Percentiles rank a stretch among this genome's conserved stretches.
These are phyloP conservation scores for Leptinotarsa texana DNA, from an alignment of 1,140 invertebrate species.

Conservation along the genomic window DNA sequence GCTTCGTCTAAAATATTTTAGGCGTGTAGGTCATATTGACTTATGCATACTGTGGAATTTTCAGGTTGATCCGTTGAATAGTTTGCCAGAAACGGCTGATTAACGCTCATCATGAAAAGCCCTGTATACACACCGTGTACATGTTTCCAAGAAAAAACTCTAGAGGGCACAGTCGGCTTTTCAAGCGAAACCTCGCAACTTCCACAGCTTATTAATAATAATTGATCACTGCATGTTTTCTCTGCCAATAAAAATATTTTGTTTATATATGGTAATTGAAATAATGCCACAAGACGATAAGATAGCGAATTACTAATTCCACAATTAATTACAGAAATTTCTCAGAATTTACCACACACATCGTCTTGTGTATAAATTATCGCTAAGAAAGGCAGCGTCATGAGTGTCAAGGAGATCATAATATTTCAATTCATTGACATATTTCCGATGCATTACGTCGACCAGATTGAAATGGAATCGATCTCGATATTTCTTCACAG, in stretches of 20 bases:
- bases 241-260: slow-evolving; percentile 26
- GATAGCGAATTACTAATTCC: slow-evolving; percentile 23
- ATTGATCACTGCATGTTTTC: slow-evolving; percentile 13
- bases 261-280: slow-evolving; percentile 30
- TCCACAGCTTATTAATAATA: slow-evolving; percentile 14
- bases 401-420: slow-evolving; percentile 2
- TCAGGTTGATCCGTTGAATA: too few species aligned
- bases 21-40: too few species aligned
- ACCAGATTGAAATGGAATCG: neutral
- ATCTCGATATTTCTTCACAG: too few species aligned
- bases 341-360: slow-evolving; percentile 30
- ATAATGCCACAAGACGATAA: slow-evolving; percentile 23
- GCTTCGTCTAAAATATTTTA: too few species aligned
- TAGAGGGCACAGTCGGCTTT: too few species aligned
- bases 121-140: too few species aligned
- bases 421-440: neutral
- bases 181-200: neutral
- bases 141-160: too few species aligned
- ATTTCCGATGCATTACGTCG: neutral
- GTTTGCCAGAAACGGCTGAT: too few species aligned
- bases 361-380: slow-evolving; percentile 8
- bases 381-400: neutral
- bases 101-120: too few species aligned
- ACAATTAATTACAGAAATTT: slow-evolving; percentile 32
- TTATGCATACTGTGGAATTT: too few species aligned